These are phyloP conservation scores for Drosophila gaucha DNA, from an alignment of 2,888 invertebrate species.

Conservation along the genomic window DNA sequence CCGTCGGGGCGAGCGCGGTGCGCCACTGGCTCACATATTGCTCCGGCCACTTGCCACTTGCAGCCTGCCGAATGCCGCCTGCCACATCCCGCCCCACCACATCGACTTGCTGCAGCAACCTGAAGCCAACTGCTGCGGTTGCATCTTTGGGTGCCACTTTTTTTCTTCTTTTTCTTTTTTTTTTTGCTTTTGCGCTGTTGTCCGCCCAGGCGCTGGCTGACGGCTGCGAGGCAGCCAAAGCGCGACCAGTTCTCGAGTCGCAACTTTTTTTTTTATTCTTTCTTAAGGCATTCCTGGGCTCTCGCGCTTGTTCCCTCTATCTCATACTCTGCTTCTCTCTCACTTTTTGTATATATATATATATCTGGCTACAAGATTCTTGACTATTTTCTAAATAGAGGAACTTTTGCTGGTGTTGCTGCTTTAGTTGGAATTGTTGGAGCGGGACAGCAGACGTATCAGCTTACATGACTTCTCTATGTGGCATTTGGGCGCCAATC, in stretches of 20 bases:
- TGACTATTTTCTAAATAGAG: conserved; percentile 70
- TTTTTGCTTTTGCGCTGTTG: conserved; percentile 36
- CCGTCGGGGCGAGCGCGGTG: conserved; percentile 27
- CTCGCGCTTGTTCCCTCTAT: conserved; percentile 11
- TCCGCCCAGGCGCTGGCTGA: conserved; percentile 45
- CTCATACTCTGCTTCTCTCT: conserved; percentile 13
- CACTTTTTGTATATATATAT: conserved; percentile 1
- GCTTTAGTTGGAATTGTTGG: conserved; percentile 49
- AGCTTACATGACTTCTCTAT: conserved; percentile 75
- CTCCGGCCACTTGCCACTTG: conserved; percentile 44
- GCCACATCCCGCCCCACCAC: conserved; percentile 4
- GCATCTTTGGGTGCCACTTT: conserved; percentile 78
- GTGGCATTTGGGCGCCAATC: conserved; percentile 78
- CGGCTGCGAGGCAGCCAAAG: conserved; percentile 26
- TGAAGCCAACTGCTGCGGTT: conserved; percentile 48
- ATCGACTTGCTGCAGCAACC: conserved; percentile 37
- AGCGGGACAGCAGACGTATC: conserved; percentile 63
- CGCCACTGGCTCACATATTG: conserved; percentile 44
- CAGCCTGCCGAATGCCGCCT: conserved; percentile 15
- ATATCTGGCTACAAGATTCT: conserved; percentile 46
- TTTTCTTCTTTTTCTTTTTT: conserved; percentile 30
- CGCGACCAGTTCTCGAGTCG: conserved; percentile 71
- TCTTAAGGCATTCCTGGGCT: conserved; percentile 64
- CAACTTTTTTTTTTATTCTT: conserved; percentile 57
- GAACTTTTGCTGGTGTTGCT: conserved; percentile 17